phyloP scores from a whole-genome alignment of 2,797 vertebrate genomes.

The Hemitrygon akajei region DNA sequence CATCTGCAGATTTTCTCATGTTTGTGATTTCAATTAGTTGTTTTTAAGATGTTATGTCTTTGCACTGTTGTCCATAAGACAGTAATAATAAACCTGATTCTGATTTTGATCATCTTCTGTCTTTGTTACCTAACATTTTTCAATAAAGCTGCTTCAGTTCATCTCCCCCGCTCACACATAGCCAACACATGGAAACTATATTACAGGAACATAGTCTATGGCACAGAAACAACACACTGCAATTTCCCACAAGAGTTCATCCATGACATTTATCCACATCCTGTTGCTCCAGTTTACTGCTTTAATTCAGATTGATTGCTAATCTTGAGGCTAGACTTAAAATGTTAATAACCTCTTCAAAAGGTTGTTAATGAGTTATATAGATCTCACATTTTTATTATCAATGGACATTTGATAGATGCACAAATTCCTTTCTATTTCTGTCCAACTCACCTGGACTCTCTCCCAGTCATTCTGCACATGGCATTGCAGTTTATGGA shows the following conservation, averaged over 20 bases:
- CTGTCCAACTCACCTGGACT: background rate
- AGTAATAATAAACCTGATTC: no score
- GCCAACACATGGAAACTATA: background rate
- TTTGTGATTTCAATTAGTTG: no score
- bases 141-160: background rate
- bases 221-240: background rate
- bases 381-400: background rate
- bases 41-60: no score
- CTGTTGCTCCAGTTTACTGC: background rate
- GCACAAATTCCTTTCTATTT: background rate
- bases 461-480: background rate
- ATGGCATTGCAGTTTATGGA: background rate
- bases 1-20: no score
- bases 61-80: no score
- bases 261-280: slow-evolving; percentile 20
- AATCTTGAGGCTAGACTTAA: background rate
- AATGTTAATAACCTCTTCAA: background rate
- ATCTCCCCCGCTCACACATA: background rate
- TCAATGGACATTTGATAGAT: background rate
- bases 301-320: background rate
- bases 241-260: slow-evolving; percentile 21
- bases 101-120: background rate
- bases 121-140: background rate
- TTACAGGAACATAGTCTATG: background rate
- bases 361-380: background rate